phyloP scores from a whole-genome alignment of 35 echinoderm and acorn worm species.

The Ophiothrix spiculata region DNA sequence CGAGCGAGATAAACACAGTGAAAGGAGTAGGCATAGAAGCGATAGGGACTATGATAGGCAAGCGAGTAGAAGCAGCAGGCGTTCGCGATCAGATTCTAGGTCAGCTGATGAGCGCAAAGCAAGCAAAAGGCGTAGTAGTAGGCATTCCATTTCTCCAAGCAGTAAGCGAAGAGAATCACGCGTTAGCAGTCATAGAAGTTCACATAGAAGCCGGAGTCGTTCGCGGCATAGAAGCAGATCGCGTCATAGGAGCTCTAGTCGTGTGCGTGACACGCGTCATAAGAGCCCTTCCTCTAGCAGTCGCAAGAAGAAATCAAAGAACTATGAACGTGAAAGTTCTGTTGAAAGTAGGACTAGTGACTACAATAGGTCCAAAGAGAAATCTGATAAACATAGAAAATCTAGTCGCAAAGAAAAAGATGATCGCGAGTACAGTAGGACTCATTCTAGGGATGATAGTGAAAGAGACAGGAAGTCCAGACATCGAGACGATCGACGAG shows the following conservation, averaged over 20 bases:
- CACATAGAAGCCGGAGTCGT: conserved; percentile 14
- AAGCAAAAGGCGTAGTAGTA: neutral
- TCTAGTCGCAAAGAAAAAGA: neutral
- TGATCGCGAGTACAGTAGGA: neutral
- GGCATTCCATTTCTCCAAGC: conserved; percentile 1
- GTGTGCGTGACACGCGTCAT: neutral
- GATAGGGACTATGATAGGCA: neutral
- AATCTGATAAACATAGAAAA: neutral
- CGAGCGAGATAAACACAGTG: neutral
- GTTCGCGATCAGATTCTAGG: neutral
- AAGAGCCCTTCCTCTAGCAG: neutral
- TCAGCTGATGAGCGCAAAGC: neutral
- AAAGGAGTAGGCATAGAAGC: neutral
- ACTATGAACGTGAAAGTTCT: conserved; percentile 12
- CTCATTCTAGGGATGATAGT: neutral
- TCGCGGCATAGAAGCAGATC: neutral
- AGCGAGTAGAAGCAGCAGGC: neutral
- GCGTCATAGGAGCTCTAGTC: neutral
- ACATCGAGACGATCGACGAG: neutral
- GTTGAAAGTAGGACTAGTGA: neutral
- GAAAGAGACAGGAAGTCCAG: neutral
- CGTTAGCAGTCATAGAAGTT: conserved; percentile 1
- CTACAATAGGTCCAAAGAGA: neutral
- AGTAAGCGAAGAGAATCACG: neutral
- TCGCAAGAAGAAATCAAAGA: neutral